Conservation (phyloP, 2,888 invertebrate species). For the Cosmopolites sordidus region DNA sequence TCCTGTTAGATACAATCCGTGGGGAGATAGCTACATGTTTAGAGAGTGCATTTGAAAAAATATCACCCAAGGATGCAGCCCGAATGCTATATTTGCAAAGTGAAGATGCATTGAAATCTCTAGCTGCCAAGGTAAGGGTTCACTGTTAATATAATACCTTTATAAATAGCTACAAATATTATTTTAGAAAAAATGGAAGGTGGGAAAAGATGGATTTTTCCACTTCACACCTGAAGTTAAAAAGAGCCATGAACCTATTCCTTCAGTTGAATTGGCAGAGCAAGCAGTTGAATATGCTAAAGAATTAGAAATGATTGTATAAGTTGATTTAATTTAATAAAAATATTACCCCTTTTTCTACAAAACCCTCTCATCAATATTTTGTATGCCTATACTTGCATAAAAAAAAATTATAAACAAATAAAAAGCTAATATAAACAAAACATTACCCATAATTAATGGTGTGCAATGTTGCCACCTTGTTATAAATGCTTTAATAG, state of each 20-base stretch:
- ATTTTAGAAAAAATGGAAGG: slow-evolving; percentile 68
- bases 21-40: slow-evolving; percentile 96
- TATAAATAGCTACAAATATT: slow-evolving; percentile 9
- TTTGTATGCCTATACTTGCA: no score
- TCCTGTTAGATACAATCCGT: slow-evolving; percentile 89
- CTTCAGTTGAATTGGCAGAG: slow-evolving; percentile 85
- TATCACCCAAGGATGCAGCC: slow-evolving; percentile 81
- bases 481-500: no score
- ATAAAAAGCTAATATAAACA: no score
- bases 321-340: slow-evolving; percentile 42
- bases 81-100: slow-evolving; percentile 81
- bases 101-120: slow-evolving; percentile 72
- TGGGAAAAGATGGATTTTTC: slow-evolving; percentile 73
- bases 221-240: slow-evolving; percentile 76
- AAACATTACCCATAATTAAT: no score
- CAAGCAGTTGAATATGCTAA: slow-evolving; percentile 95
- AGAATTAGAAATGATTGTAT: slow-evolving; percentile 99
- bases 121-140: slow-evolving; percentile 78
- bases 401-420: no score
- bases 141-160: slow-evolving; percentile 9
- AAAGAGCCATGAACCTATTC: slow-evolving; percentile 73
- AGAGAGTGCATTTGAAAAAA: slow-evolving; percentile 92
- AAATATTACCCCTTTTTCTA: background rate
- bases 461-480: no score
- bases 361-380: no score